phyloP scores from a whole-genome alignment of 1,140 invertebrate genomes.

The Drosophila auraria region DNA sequence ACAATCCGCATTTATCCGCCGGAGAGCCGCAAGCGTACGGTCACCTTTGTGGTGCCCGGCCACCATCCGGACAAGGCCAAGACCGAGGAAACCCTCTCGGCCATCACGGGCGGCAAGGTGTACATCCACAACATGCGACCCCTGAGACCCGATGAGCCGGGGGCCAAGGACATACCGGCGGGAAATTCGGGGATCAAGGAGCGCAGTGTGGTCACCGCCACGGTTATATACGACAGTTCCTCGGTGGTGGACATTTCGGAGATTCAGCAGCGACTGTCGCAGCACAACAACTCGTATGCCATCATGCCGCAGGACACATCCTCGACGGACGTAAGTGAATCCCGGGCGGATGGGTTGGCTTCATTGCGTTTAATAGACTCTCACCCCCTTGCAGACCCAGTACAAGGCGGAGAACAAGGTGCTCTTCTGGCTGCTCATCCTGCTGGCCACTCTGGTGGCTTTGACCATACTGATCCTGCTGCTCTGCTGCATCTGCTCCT shows the following conservation, averaged over 20 bases:
- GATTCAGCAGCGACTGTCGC: slow-evolving; percentile 87
- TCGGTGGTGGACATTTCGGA: slow-evolving; percentile 89
- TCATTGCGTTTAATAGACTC: slow-evolving; percentile 57
- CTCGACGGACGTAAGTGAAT: slow-evolving; percentile 72
- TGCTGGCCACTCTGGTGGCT: slow-evolving; percentile 90
- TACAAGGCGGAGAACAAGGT: slow-evolving; percentile 90
- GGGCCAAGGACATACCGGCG: slow-evolving; percentile 65
- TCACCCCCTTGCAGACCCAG: slow-evolving; percentile 87
- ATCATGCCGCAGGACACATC: slow-evolving; percentile 73
- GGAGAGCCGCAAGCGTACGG: slow-evolving; percentile 88
- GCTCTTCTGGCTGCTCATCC: slow-evolving; percentile 91
- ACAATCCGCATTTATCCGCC: slow-evolving; percentile 89
- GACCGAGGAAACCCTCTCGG: slow-evolving; percentile 90
- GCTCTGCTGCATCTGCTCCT: slow-evolving; percentile 92
- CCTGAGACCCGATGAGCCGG: slow-evolving; percentile 86
- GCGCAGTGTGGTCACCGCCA: slow-evolving; percentile 91
- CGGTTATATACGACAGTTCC: slow-evolving; percentile 89
- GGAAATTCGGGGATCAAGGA: slow-evolving; percentile 65
- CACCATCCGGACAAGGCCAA: slow-evolving; percentile 89
- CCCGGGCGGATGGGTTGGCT: slow-evolving; percentile 1
- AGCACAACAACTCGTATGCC: slow-evolving; percentile 86
- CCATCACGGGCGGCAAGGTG: slow-evolving; percentile 91
- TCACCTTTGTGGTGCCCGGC: slow-evolving; percentile 92
- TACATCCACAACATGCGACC: slow-evolving; percentile 90
- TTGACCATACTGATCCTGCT: slow-evolving; percentile 90